A percentile compares a stretch with the other conserved stretches of the same genome.
phyloP scores from a whole-genome alignment of 2,797 vertebrate species.

The Acrocephalus scirpaceus region DNA sequence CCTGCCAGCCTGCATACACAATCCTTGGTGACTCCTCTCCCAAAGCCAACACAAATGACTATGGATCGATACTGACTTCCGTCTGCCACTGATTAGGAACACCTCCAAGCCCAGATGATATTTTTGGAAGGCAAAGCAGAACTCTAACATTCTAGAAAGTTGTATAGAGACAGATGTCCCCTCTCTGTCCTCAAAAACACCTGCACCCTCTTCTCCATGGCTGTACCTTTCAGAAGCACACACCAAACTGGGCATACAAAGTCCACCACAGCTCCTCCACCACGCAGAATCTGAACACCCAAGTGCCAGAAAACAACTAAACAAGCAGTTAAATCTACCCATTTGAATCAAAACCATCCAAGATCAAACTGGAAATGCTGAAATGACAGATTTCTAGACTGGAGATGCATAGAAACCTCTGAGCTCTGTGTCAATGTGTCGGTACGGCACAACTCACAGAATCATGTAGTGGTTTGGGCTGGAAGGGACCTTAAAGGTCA shows the following conservation, averaged over 20 bases:
- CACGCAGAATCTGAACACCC: neutral
- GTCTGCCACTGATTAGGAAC: neutral
- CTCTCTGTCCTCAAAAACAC: neutral
- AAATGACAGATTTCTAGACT: neutral
- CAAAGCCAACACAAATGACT: neutral
- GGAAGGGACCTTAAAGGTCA: neutral
- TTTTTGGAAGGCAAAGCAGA: neutral
- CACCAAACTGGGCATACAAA: neutral
- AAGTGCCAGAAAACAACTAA: neutral
- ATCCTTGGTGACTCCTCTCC: neutral
- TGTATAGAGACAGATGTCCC: neutral
- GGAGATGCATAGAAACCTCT: neutral
- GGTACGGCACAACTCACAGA: neutral
- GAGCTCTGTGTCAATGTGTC: neutral
- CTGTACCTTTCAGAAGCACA: neutral
- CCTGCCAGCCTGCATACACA: neutral
- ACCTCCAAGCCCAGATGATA: neutral
- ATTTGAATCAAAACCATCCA: neutral
- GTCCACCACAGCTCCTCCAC: neutral
- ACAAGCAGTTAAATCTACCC: neutral
- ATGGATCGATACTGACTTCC: neutral
- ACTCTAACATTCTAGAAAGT: neutral
- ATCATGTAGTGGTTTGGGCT: neutral
- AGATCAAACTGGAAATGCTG: neutral
- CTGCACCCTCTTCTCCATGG: neutral